Percentiles rank a stretch among this genome's conserved stretches.
Evolutionary conservation across 2,113 vertebrate species (phyloP).

Genomic region (Epinephelus fuscoguttatus): DNA sequence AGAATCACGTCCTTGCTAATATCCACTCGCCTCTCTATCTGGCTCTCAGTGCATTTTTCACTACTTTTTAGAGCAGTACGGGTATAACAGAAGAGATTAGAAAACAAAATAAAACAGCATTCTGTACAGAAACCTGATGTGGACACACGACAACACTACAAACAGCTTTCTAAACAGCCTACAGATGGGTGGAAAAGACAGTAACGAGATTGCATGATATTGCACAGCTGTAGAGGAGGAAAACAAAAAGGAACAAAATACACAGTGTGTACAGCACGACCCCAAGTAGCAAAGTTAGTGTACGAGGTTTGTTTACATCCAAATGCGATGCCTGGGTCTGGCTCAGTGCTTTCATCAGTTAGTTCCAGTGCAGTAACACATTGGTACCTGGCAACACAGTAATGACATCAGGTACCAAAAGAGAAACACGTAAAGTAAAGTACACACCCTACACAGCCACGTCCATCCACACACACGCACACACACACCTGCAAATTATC

Average conservation of each 20-base stretch:
- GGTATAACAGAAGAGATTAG: slow-evolving; percentile 45
- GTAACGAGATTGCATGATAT: slow-evolving; percentile 69
- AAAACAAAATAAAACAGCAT: slow-evolving; percentile 36
- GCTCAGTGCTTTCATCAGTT: slow-evolving; percentile 82
- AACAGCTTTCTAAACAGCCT: slow-evolving; percentile 58
- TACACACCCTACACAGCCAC: slow-evolving; percentile 54
- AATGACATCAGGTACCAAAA: slow-evolving; percentile 76
- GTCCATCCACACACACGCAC: slow-evolving; percentile 39
- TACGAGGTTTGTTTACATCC: slow-evolving; percentile 80
- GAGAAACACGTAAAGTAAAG: slow-evolving; percentile 61
- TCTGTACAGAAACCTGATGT: slow-evolving; percentile 70
- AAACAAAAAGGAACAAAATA: slow-evolving; percentile 27
- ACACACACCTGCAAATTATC: slow-evolving; percentile 38
- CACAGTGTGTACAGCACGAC: slow-evolving; percentile 68
- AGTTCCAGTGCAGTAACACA: slow-evolving; percentile 81
- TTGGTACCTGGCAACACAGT: slow-evolving; percentile 76
- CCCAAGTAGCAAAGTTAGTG: slow-evolving; percentile 66
- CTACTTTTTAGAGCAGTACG: slow-evolving; percentile 63
- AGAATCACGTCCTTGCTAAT: slow-evolving; percentile 34
- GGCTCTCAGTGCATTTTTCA: slow-evolving; percentile 74
- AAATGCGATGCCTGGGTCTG: slow-evolving; percentile 76
- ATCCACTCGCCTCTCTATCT: slow-evolving; percentile 40
- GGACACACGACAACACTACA: slow-evolving; percentile 64
- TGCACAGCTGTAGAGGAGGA: slow-evolving; percentile 70
- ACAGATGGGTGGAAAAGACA: slow-evolving; percentile 51